Base-by-base conservation (phyloP, 2,113 vertebrate genomes). In the Nibea albiflora region DNA sequence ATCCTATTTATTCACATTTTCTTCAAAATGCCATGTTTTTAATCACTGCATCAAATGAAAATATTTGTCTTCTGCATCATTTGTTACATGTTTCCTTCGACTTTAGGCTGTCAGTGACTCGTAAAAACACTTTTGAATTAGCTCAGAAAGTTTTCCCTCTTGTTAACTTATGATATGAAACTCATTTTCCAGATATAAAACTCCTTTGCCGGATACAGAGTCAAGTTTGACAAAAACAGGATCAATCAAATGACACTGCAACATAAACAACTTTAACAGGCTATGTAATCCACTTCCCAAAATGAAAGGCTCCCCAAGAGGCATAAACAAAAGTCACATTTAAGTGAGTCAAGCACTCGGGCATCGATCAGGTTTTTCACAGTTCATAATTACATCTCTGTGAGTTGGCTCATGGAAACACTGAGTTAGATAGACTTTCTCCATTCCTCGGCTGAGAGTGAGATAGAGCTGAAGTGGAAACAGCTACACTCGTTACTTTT, bases 371-470 rank as follows among this genome's bases (percentile, higher is more conserved):
- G 12, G 15, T n/a, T 61, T 70, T 58, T 64, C 28, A 46, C 42
- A 53, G 42, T 52, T 50, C 22, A 54, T 61, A 61, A 49, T 65
- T 10, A 44, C 44, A 44, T 31, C 11, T n/a, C 16, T 53, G 52
- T 73, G 68, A 65, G 9, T 7, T 47, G 67, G 22, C 15, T 60
- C 31, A 35, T 75, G 31, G 52, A 85, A 71, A 66, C 35, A 62
- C 35, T 26, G 24, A 46, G 12, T 69, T 42, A 35, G 14, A 46
- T 16, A 35, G 14, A 54, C 12, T 2, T 63, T 72, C 17, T 52
- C 16, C 20, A 68, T 24, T 28, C 28, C 63, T 63, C 16, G 19
- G 17, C 16, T 50, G 12, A 47, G 61, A 54, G 16, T 11, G 28
- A 76, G 31, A 66, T 9, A 20, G 8, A 16, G 11, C 15, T 39